phyloP scores from a whole-genome alignment of 2,113 vertebrate genomes.

The Nesogale talazaci region DNA sequence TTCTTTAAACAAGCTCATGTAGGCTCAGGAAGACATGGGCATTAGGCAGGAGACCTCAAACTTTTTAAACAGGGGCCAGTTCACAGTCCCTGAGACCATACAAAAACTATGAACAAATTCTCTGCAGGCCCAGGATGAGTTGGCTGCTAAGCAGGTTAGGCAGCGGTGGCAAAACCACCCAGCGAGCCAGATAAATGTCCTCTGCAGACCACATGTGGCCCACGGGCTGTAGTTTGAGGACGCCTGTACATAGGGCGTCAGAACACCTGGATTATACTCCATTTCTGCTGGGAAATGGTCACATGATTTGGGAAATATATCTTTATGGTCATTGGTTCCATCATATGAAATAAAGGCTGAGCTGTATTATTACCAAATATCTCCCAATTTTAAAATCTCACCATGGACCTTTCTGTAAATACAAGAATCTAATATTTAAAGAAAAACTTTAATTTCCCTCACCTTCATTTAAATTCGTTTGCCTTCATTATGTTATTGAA shows the following conservation, averaged over 20 bases:
- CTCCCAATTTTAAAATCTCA: slow-evolving; percentile 18
- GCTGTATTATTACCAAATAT: not conserved
- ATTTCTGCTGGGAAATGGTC: not conserved
- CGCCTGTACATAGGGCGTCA: not conserved
- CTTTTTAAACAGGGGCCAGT: too few relatives aligned
- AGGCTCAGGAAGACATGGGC: too few relatives aligned
- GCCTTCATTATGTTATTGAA: slow-evolving; percentile 51
- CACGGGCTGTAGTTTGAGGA: too few relatives aligned
- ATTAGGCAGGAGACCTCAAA: too few relatives aligned
- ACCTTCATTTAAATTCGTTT: slow-evolving; percentile 38
- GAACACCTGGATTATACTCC: not conserved
- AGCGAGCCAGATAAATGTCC: too few relatives aligned
- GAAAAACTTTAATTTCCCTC: slow-evolving; percentile 4
- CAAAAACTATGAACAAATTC: too few relatives aligned
- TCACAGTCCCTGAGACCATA: too few relatives aligned
- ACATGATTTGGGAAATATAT: not conserved
- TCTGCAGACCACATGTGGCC: too few relatives aligned
- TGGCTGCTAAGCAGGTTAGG: too few relatives aligned
- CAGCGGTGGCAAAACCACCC: too few relatives aligned
- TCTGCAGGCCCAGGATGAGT: too few relatives aligned
- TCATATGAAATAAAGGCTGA: not conserved
- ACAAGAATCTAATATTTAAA: not conserved
- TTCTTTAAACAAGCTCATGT: not conserved
- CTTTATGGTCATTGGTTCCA: not conserved
- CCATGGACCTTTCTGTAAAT: not conserved